Conservation (phyloP, 1,140 invertebrate species). For the Pygmarrhopalites habei region DNA sequence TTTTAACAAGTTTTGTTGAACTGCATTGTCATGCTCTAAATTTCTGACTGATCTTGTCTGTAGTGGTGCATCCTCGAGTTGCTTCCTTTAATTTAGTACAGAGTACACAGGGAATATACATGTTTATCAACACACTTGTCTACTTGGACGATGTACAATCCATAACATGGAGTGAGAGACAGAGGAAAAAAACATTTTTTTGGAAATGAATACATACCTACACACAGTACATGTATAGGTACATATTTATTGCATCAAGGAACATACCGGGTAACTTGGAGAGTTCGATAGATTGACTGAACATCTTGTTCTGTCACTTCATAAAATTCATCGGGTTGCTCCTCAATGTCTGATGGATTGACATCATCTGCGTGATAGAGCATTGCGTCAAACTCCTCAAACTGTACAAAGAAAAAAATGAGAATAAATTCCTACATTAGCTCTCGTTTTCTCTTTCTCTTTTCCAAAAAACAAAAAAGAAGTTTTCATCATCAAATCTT, state of each 20-base stretch:
- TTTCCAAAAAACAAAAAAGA: no score
- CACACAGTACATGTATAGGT: neutral
- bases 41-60: slow-evolving; percentile 56
- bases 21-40: slow-evolving; percentile 54
- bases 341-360: slow-evolving; percentile 41
- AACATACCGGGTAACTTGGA: slow-evolving; percentile 52
- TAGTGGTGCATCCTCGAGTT: slow-evolving; percentile 56
- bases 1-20: slow-evolving; percentile 52
- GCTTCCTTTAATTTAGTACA: no score
- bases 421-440: neutral
- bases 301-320: slow-evolving; percentile 71
- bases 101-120: no score
- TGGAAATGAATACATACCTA: neutral
- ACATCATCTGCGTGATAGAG: slow-evolving; percentile 56
- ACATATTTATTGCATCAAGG: no score
- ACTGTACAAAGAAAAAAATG: slow-evolving; percentile 47
- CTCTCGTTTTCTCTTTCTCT: no score
- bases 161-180: no score
- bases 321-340: slow-evolving; percentile 74
- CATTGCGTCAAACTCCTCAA: slow-evolving; percentile 61
- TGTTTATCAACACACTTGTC: no score
- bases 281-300: slow-evolving; percentile 59
- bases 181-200: no score
- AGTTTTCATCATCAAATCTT: no score
- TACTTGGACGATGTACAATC: no score